Evolutionary conservation across 2,888 invertebrate genomes (phyloP), one percentile per base, ranked within the genome.

Genomic region (Eupithecia inturbata): DNA sequence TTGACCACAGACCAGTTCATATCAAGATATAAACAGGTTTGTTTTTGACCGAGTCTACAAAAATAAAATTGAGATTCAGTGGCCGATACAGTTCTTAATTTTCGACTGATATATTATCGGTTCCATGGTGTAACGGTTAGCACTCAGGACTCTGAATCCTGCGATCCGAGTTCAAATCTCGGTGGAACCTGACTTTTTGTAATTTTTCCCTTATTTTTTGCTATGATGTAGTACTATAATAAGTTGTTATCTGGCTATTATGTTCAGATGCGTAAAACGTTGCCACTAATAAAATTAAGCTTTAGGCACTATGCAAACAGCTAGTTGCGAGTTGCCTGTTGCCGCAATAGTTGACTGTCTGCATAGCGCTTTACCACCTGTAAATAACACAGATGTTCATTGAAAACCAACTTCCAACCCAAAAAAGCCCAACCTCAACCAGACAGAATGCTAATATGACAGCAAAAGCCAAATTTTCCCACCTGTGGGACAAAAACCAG

Each of bases 61-160:
- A 66, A 67, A 63, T 39, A 74, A 70, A 74, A 45, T 39, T 45
- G 26, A 60, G n/a, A 26, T 53, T 28, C 0, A 36, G 36, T n/a
- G 14, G 26, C 45, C 39, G 6, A 68, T 22, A 3, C n/a, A 5
- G 19, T 53, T 26, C 22, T 1, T 10, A 39, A 76, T 71, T 71
- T 76, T 73, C 68, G 49, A 2, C 4, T 0, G 0, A 0, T 1
- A 0, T 0, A 0, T 53, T 62, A 76, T 73, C 84, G 92, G 92
- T 92, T 91, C 93, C 93, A 93, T 93, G 93, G 93, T 93, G 96
- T 96, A 96, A 96, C 95, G 96, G 96, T 96, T 95, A 96, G 96
- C 96, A 96, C 96, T 96, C 96, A 96, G 96, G 96, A 96, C 96
- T 96, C 95, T 96, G 96, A 96, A 96, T 96, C 96, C 96, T 96